Evolutionary conservation across 2,888 invertebrate species (phyloP).

Genomic region (Argyresthia albistria): DNA sequence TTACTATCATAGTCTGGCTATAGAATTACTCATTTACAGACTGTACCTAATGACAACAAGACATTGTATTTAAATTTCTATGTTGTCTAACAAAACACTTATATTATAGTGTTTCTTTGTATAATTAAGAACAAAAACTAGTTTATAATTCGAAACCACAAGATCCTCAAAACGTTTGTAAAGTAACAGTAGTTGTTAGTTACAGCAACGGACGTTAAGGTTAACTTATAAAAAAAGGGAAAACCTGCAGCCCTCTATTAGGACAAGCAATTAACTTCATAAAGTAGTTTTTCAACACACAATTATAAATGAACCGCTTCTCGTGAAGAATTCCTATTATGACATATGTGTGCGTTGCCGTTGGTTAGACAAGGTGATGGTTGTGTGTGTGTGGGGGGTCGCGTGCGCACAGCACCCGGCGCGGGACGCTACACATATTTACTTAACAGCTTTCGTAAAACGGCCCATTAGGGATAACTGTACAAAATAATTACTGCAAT

Average conservation of each 20-base stretch:
- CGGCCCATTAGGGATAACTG: slow-evolving; percentile 70
- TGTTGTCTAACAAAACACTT: background rate
- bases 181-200: background rate
- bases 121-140: too few relatives aligned
- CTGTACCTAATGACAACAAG: too few relatives aligned
- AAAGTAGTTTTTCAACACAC: slow-evolving; percentile 8
- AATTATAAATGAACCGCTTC: slow-evolving; percentile 9
- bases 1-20: too few relatives aligned
- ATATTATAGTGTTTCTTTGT: background rate
- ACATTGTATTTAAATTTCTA: background rate
- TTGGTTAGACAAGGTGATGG: background rate
- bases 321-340: slow-evolving; percentile 36
- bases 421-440: slow-evolving; percentile 66
- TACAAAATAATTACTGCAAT: slow-evolving; percentile 72
- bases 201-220: background rate
- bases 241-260: slow-evolving; percentile 8
- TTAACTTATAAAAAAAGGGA: slow-evolving; percentile 1
- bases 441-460: slow-evolving; percentile 70
- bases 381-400: slow-evolving; percentile 17
- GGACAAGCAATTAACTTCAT: slow-evolving; percentile 7
- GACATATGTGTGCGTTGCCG: slow-evolving; percentile 23
- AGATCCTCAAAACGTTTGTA: background rate
- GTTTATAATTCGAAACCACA: background rate
- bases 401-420: slow-evolving; percentile 48
- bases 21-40: too few relatives aligned